Base-by-base conservation (phyloP, 2,113 vertebrate species). In the Tetraodon nigroviridis region DNA sequence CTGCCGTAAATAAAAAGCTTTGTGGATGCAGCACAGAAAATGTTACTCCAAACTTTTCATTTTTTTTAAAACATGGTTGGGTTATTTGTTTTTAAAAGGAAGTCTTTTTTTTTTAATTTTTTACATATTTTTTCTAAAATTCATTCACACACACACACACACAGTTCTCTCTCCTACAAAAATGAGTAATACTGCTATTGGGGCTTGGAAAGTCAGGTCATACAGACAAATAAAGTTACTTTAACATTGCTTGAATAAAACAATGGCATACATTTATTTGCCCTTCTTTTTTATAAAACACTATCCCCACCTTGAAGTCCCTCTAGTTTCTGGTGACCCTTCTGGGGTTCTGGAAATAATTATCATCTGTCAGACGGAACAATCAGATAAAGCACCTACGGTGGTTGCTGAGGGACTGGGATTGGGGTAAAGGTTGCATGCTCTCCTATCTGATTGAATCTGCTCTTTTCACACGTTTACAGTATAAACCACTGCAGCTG, bases 291-390 rank as follows among this genome's bases (percentile, higher is more conserved):
- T 46, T 16, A 46, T 6, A 17, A 11, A 37, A 37, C 32, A 37
- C 32, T 4, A 37, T 10, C 32, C 29, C 11, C 18, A 37, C 8
- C 11, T 4, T 2, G 15, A 55, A 1, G 2, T 49, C 50, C 58
- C 51, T 45, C 50, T 46, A 24, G 20, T 45, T 71, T 77, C 65
- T 64, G 55, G 55, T 60, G 2, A 70, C 51, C 74, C 37, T 5
- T 37, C 45, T 66, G 51, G 44, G 50, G 61, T 69, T 89, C 86
- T 90, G 89, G 87, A 85, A 90, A 67, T 83, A 66, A 88, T 90
- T 90, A 90, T 45, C 12, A 61, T 37, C 32, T 65, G 62, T 78
- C 81, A 86, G 85, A 87, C 87, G 69, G 84, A 76, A 79, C 83
- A 86, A 89, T 88, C 81, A 89, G 87, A 88, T 88, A 86, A 86